A percentile compares a stretch with the other conserved stretches of the same genome.
Evolutionary conservation across 2,797 vertebrate species (phyloP).

Genomic region (Fistularia commersonii): DNA sequence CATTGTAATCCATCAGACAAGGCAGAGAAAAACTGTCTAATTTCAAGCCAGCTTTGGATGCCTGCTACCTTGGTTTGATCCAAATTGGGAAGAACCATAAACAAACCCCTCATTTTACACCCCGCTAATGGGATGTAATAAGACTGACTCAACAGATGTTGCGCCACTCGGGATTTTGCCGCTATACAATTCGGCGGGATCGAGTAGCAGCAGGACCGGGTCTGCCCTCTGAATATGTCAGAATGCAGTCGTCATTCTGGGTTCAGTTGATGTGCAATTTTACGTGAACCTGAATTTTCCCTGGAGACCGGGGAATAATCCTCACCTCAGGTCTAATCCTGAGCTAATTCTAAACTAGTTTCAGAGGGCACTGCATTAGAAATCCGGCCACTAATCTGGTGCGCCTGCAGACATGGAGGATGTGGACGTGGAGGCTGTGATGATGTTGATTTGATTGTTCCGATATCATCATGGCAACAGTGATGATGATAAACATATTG

Average conservation of each 20-base stretch:
- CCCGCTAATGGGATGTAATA: slow-evolving; percentile 57
- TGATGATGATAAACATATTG: slow-evolving; percentile 27
- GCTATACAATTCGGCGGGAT: slow-evolving; percentile 23
- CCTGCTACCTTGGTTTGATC: slow-evolving; percentile 35
- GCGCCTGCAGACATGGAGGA: slow-evolving; percentile 26
- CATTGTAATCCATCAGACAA: slow-evolving; percentile 56
- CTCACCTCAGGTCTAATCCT: slow-evolving; percentile 50
- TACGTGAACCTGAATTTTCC: slow-evolving; percentile 22
- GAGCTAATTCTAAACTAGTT: slow-evolving; percentile 36
- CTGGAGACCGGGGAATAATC: slow-evolving; percentile 47
- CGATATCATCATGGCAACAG: slow-evolving; percentile 19
- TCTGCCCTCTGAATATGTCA: slow-evolving; percentile 19
- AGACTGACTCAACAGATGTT: slow-evolving; percentile 65
- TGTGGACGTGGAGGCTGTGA: slow-evolving; percentile 3
- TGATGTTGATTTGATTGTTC: slow-evolving; percentile 21
- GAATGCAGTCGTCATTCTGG: too few relatives aligned
- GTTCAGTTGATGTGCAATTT: slow-evolving; percentile 11
- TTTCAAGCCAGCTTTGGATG: slow-evolving; percentile 34
- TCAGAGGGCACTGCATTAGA: slow-evolving; percentile 27
- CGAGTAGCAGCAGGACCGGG: slow-evolving; percentile 30
- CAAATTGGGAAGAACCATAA: slow-evolving; percentile 27
- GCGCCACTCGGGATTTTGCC: slow-evolving; percentile 27
- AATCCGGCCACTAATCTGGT: slow-evolving; percentile 38
- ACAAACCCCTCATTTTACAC: slow-evolving; percentile 44
- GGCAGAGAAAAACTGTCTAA: slow-evolving; percentile 19